phyloP scores from a whole-genome alignment of 2,113 vertebrate genomes.

The Mustelus asterias region DNA sequence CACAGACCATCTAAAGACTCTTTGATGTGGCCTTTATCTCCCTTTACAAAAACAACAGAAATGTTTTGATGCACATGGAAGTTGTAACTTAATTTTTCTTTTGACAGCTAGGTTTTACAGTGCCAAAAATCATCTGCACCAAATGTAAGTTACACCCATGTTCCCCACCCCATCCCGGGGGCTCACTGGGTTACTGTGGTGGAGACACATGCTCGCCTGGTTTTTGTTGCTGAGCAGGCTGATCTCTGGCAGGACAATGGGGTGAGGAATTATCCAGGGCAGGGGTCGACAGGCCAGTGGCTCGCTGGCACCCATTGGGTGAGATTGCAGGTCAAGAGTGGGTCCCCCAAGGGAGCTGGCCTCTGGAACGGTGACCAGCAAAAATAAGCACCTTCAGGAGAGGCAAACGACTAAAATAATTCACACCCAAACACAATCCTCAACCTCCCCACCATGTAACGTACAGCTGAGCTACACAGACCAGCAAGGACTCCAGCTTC shows the following conservation, averaged over 20 bases:
- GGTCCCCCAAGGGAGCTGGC: neutral
- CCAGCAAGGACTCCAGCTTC: neutral
- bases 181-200: neutral
- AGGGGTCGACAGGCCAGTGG: no score
- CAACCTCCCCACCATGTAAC: neutral
- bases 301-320: neutral
- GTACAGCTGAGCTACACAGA: neutral
- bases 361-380: neutral
- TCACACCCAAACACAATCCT: neutral
- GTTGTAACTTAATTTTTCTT: constrained; percentile 19
- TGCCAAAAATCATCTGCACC: neutral
- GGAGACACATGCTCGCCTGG: neutral
- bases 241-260: neutral
- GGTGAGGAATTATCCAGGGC: neutral
- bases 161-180: neutral
- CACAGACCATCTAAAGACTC: neutral
- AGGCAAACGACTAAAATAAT: neutral
- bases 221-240: neutral
- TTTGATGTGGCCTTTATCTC: constrained; percentile 30
- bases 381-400: neutral
- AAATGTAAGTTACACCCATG: neutral
- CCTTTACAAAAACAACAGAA: constrained; percentile 7
- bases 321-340: neutral
- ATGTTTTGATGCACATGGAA: constrained; percentile 5
- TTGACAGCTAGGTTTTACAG: constrained; percentile 3